Evolutionary conservation across 2,797 vertebrate species (phyloP).

Genomic region (Percopsis omiscomaycus): DNA sequence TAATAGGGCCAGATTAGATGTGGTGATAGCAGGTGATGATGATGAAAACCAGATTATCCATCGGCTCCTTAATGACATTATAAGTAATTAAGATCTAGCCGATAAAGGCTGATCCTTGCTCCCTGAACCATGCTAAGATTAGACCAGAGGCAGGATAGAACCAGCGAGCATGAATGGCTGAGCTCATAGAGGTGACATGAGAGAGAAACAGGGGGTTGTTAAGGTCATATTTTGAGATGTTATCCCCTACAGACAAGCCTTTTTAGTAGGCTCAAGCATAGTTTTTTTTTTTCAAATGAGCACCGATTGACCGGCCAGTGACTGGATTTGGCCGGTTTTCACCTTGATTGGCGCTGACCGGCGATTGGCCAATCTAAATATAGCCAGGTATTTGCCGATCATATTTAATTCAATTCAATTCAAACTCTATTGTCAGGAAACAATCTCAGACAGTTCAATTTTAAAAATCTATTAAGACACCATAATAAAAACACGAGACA

Average conservation of each 20-base stretch:
- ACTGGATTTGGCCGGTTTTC: too few species aligned
- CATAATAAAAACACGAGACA: too few species aligned
- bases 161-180: constrained; percentile 33
- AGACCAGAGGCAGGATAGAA: background rate
- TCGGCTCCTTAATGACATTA: constrained; percentile 6
- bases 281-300: too few species aligned
- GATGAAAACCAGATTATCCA: background rate
- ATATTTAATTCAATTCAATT: too few species aligned
- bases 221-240: background rate
- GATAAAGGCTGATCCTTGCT: constrained; percentile 10
- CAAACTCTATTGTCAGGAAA: too few species aligned
- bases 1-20: constrained; percentile 7
- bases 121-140: background rate
- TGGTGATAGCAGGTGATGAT: background rate
- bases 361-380: too few species aligned
- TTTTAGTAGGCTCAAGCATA: too few species aligned
- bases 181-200: constrained; percentile 44
- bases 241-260: background rate
- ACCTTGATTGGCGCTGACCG: too few species aligned
- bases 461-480: too few species aligned
- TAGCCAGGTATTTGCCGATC: too few species aligned
- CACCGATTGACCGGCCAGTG: too few species aligned
- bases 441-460: too few species aligned
- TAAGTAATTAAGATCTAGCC: constrained; percentile 16
- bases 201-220: background rate